Conservation (phyloP, 2,113 vertebrate species). For the Trachemys scripta region DNA sequence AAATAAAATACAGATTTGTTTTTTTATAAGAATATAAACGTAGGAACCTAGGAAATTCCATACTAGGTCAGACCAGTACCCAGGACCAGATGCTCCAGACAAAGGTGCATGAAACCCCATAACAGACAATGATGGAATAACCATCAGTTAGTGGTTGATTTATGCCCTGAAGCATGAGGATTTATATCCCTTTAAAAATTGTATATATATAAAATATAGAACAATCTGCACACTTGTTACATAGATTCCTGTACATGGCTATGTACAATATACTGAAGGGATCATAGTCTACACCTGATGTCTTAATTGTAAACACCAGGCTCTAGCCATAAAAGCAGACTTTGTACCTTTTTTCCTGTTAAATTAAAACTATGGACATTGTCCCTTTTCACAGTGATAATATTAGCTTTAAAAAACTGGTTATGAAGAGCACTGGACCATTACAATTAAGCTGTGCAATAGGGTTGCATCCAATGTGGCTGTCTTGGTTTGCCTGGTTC, state of each 20-base stretch:
- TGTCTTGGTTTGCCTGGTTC: constrained; percentile 7
- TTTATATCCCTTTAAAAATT: constrained; percentile 30
- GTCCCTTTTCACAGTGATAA: not conserved
- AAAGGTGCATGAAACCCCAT: constrained; percentile 5
- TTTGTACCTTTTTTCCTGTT: constrained; percentile 32
- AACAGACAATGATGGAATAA: not conserved
- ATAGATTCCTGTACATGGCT: constrained; percentile 57
- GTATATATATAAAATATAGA: constrained; percentile 3
- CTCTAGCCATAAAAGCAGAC: constrained; percentile 19
- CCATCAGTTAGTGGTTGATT: fast-evolving
- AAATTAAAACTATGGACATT: not conserved
- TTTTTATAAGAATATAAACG: constrained; percentile 20
- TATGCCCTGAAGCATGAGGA: not conserved
- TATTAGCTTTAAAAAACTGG: not conserved
- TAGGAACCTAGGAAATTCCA: not conserved
- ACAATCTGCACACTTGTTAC: constrained; percentile 30
- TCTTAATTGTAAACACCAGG: constrained; percentile 20
- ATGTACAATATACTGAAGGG: constrained; percentile 60
- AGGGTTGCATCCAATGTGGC: not conserved
- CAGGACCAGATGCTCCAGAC: not conserved
- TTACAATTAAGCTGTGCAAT: not conserved
- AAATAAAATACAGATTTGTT: not conserved
- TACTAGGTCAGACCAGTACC: not conserved
- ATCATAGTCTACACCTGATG: not conserved
- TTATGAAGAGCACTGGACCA: not conserved